Evolutionary conservation across 2,888 invertebrate species (phyloP), one percentile per base, ranked within the genome.

Genomic region (Andrena trimmerana): DNA sequence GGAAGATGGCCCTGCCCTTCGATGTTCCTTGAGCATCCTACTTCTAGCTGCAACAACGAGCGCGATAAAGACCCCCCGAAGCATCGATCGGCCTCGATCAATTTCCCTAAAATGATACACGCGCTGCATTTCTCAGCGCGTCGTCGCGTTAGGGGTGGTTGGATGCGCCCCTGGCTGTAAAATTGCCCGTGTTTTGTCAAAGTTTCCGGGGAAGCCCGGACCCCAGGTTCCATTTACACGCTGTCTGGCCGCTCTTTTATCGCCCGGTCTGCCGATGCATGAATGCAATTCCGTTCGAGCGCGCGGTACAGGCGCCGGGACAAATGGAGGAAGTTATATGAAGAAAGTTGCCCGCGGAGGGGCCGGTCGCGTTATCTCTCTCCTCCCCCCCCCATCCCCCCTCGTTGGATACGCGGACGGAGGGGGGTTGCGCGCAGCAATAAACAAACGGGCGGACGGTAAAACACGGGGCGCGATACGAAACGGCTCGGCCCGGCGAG

Each of bases 271-370:
- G 27, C 42, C 57, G 16, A 69, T 69, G 48, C 62, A 36, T n/a
- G 59, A 75, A 70, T 13, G 52, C 74, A 73, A 78, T 67, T 71
- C 60, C 8, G 60, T 62, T 54, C 67, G 70, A 73, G 66, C 59
- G 36, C 62, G 67, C 76, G 66, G 42, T n/a, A 50, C 69, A 29
- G n/a, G 29, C 24, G 42, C 54, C 65, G 57, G 70, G 70, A 83
- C 83, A 74, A 86, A 86, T 86, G 85, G 86, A 83, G 77, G 67
- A 86, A 86, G 73, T 86, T 83, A 60, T 71, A 79, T 70, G 85
- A 86, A 79, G 83, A 80, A 83, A 86, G 83, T 83, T 86, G 50
- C 57, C 60, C 48, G 83, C 66, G 62, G 66, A 24, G 69, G 57
- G 60, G 27, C 52, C 48, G 76, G 63, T 59, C 63, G 13, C 42